Base-by-base conservation (phyloP, 2,888 invertebrate species). In the Pseudoips prasinana region DNA sequence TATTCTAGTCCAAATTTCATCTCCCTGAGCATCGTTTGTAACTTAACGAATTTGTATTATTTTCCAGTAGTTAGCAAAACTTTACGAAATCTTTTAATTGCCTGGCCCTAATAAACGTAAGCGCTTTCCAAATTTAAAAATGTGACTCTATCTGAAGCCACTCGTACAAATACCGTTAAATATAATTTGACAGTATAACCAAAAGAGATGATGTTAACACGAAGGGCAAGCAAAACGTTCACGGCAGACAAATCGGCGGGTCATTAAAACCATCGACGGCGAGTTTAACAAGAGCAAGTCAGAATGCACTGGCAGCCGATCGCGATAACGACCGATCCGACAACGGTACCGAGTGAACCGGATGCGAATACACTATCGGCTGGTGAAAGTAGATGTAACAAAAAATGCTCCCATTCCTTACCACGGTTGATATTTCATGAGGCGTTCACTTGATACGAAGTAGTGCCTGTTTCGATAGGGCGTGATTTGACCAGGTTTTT, bases 361-460 rank as follows among this genome's bases (percentile, higher is more conserved):
- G 87, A 87, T 82, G 72, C 79, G 71, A 80, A 67, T 71, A 76
- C 72, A 78, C 81, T 79, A 81, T 81, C 73, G 77, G 70, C 58
- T 51, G 85, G 87, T 86, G 87, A 88, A 88, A 88, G 87, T 88
- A 85, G 83, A 73, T 69, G 74, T 77, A 74, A 87, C 85, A 87
- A 88, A 88, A 88, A 88, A 87, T 85, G 87, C 81, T 86, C 87
- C 78, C 84, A 86, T 87, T 88, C 80, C 86, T 75, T 71, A 62
- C 72, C 65, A 71, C 64, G 70, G 70, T 76, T 79, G 82, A 82
- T 84, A 82, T 85, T 86, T 83, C 81, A 81, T 75, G 83, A 79
- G 79, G 79, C 86, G 71, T 85, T 85, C 86, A 75, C 87, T 83
- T 68, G 55, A 71, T 63, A 59, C 59, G 22, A 43, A 39, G n/a